phyloP scores from a whole-genome alignment of 2,113 vertebrate genomes.

The Cyphomyrus plagiostoma region DNA sequence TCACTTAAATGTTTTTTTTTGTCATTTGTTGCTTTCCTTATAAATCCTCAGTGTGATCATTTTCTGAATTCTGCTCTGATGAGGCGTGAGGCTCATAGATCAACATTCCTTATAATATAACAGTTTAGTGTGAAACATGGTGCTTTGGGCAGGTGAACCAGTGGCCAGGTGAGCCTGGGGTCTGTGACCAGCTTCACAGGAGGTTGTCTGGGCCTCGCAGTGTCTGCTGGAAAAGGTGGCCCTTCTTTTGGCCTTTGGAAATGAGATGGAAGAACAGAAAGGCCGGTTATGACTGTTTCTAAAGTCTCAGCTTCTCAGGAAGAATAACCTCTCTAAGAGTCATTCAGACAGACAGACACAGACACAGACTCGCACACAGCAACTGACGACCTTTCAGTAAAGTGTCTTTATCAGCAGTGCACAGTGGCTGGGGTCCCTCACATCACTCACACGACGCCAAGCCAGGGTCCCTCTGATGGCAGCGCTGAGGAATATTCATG shows the following conservation, averaged over 20 bases:
- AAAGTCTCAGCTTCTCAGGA: background rate
- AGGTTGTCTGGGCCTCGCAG: background rate
- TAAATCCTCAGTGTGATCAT: too few relatives aligned
- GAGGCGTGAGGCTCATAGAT: conserved; percentile 42
- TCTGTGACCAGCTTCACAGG: background rate
- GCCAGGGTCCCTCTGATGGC: background rate
- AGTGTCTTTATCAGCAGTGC: background rate
- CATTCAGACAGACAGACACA: background rate
- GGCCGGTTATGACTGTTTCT: background rate
- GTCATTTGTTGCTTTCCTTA: background rate
- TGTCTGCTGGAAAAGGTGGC: background rate
- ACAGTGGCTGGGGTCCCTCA: background rate
- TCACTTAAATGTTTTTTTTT: background rate
- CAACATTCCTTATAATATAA: conserved; percentile 55
- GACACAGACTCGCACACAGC: background rate
- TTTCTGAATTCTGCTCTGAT: conserved; percentile 38
- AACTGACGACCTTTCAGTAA: background rate
- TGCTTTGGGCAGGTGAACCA: background rate
- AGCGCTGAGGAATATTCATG: background rate
- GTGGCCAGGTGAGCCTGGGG: background rate
- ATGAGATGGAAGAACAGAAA: background rate
- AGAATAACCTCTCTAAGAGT: background rate
- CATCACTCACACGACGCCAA: background rate
- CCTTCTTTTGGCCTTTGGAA: background rate
- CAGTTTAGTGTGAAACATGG: conserved; percentile 21